These are phyloP conservation scores for Parnassius glacialis DNA, from an alignment of 2,888 invertebrate genomes.

Conservation along the genomic window DNA sequence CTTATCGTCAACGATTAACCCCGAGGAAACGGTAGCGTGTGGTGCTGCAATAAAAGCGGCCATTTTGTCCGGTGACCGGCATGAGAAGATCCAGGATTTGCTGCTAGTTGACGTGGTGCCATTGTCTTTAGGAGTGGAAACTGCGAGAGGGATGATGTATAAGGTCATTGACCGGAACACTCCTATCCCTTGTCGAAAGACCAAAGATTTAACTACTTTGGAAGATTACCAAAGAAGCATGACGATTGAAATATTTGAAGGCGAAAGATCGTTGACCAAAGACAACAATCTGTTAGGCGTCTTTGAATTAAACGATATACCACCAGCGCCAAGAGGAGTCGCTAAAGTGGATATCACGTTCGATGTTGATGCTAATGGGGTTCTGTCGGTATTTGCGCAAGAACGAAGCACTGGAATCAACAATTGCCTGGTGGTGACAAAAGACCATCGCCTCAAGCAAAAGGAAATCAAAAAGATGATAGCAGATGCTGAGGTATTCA, in stretches of 20 bases:
- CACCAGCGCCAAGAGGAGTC: constrained; percentile 59
- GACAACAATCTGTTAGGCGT: constrained; percentile 61
- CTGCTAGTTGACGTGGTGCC: constrained; percentile 59
- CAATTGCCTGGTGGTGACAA: constrained; percentile 48
- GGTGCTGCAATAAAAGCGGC: constrained; percentile 68
- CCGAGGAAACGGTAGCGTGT: constrained; percentile 62
- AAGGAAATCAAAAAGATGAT: constrained; percentile 55
- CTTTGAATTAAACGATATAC: constrained; percentile 56
- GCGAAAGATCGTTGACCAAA: constrained; percentile 57
- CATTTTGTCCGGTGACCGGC: constrained; percentile 44
- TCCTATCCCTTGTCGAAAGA: constrained; percentile 53
- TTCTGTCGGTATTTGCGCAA: constrained; percentile 54
- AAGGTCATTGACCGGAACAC: constrained; percentile 61
- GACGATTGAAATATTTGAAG: constrained; percentile 66
- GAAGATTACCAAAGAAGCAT: constrained; percentile 61
- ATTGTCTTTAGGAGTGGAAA: constrained; percentile 60
- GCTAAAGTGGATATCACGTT: constrained; percentile 62
- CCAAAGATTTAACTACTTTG: constrained; percentile 58
- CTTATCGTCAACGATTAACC: constrained; percentile 52
- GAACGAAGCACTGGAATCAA: constrained; percentile 53
- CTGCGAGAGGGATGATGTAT: constrained; percentile 59
- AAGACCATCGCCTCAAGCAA: constrained; percentile 49
- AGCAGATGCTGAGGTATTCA: constrained; percentile 48
- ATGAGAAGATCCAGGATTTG: constrained; percentile 45
- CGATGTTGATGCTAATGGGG: constrained; percentile 53